phyloP scores from a whole-genome alignment of 2,113 vertebrate genomes.

The Todiramphus saurophagus region DNA sequence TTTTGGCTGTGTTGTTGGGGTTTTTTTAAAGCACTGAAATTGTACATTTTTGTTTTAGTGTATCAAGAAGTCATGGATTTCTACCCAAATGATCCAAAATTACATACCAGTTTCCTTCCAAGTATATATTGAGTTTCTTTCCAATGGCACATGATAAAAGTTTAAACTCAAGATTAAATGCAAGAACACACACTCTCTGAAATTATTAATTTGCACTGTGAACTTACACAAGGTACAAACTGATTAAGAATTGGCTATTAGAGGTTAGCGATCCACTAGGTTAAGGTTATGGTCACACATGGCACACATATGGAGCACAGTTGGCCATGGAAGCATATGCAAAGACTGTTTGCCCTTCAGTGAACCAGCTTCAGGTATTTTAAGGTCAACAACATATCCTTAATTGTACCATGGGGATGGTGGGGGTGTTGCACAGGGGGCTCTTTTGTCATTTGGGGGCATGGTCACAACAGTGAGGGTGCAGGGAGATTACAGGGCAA shows the following conservation, averaged over 20 bases:
- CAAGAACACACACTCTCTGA: neutral
- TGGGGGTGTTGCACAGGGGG: rapidly evolving
- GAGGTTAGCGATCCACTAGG: slow-evolving; percentile 20
- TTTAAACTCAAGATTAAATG: neutral
- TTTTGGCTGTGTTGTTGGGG: neutral
- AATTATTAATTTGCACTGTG: slow-evolving; percentile 35
- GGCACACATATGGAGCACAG: neutral
- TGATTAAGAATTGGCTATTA: neutral
- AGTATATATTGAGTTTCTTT: neutral
- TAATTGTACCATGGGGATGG: neutral
- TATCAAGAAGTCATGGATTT: neutral
- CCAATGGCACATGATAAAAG: neutral
- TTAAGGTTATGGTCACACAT: neutral
- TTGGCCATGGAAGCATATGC: neutral
- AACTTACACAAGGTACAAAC: neutral
- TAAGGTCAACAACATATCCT: neutral
- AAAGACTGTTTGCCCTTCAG: neutral
- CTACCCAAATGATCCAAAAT: neutral
- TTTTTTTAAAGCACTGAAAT: neutral
- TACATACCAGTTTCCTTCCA: neutral
- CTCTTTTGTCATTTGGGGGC: neutral
- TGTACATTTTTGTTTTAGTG: neutral
- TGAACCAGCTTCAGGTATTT: neutral
- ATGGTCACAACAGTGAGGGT: neutral
- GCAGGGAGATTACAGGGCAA: neutral